Conservation (phyloP, 2,888 invertebrate species). For the Melanargia galathea region DNA sequence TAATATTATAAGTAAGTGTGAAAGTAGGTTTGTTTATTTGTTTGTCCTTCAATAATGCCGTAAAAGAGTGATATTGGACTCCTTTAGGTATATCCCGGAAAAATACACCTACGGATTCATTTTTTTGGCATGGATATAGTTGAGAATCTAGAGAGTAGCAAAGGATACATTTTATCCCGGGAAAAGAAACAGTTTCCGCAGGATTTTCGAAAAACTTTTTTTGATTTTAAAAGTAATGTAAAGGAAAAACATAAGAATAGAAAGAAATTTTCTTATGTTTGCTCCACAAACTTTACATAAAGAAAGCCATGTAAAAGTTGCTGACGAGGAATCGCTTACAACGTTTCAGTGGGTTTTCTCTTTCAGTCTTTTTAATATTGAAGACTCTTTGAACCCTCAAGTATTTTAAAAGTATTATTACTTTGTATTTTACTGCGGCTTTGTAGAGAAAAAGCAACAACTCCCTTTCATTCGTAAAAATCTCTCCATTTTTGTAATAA, state of each 20-base stretch:
- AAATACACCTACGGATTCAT: too few species aligned
- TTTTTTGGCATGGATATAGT: too few species aligned
- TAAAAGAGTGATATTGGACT: too few species aligned
- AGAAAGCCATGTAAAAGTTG: constrained; percentile 11
- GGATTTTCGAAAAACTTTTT: too few species aligned
- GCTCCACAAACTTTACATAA: not conserved
- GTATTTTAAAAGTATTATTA: constrained; percentile 22
- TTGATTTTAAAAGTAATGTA: too few species aligned
- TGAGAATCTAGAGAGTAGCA: too few species aligned
- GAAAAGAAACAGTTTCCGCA: too few species aligned
- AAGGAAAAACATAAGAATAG: not conserved
- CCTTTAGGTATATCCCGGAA: too few species aligned
- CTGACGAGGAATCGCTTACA: constrained; percentile 15
- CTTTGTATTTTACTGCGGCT: constrained; percentile 18
- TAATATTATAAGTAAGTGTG: too few species aligned
- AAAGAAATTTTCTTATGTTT: constrained; percentile 5
- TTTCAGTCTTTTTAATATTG: constrained; percentile 18
- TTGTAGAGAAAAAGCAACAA: constrained; percentile 2
- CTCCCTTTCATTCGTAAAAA: constrained; percentile 14
- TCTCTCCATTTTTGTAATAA: not conserved
- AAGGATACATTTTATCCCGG: too few species aligned
- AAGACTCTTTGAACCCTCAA: constrained; percentile 17
- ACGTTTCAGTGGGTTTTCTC: constrained; percentile 17
- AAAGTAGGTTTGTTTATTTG: too few species aligned
- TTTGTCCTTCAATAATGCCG: too few species aligned